Evolutionary conservation across 37 sponge, comb jelly and placozoan species (phyloP), one percentile per base, ranked within the genome.

Genomic region (Oscarella lobularis): DNA sequence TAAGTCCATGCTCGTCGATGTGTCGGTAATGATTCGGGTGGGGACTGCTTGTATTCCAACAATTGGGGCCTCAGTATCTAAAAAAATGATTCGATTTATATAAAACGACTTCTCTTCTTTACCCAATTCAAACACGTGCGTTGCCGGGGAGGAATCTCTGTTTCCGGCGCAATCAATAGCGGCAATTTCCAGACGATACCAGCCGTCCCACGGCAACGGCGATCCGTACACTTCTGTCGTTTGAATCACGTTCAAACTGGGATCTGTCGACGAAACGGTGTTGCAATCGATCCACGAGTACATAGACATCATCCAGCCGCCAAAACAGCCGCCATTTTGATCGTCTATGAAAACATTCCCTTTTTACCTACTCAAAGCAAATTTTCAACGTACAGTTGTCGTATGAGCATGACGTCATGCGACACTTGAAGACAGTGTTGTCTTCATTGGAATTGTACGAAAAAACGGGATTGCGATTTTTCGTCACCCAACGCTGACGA

Each of bases 371-470:
- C n/a, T n/a, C n/a, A n/a, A n/a, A n/a, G n/a, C n/a, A n/a, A n/a
- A n/a, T n/a, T n/a, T n/a, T n/a, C n/a, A n/a, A n/a, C n/a, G n/a
- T 48, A 48, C 60, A 48, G 20, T 48, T 48, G 60, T 48, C 60
- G 60, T 48, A 48, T 27, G 60, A 48, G 60, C 60, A 48, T 9
- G 9, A 48, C 60, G 60, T 27, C 9, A 48, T 9, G 20, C 60
- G 60, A 20, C 60, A 48, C 60, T 27, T 27, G 20, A 48, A 48
- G 14, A 48, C 60, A 20, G 60, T 27, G 9, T 48, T 48, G 9
- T 9, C 14, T 48, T 48, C 60, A 20, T 48, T 48, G 14, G 60
- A 48, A 20, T 48, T 27, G 60, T 48, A 48, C 14, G 20, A 9
- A 48, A 48, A 48, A 9, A 20, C 60, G 14, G 60, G 60, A 20